These are phyloP conservation scores for Oceanodroma leucorhoa DNA, from an alignment of 2,797 vertebrate species.

Conservation along the genomic window DNA sequence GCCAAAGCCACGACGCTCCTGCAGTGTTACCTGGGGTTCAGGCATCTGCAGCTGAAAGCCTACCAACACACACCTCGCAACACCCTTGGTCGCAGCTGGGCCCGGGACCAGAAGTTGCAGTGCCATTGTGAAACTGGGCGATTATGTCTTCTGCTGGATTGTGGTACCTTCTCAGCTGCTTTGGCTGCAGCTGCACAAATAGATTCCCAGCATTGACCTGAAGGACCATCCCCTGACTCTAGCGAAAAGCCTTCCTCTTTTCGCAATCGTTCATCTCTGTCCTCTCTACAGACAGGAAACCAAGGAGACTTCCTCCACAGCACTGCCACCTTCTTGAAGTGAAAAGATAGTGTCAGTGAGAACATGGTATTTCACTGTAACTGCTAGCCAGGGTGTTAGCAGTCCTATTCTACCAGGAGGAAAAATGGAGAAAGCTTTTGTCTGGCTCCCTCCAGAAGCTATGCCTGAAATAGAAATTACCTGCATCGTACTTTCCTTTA, in stretches of 20 bases:
- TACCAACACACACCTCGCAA: not conserved
- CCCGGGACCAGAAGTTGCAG: not conserved
- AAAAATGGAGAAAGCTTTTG: not conserved
- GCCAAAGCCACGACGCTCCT: not conserved
- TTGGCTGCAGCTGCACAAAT: not conserved
- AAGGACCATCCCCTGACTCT: not conserved
- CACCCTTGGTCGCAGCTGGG: not conserved
- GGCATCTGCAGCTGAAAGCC: not conserved
- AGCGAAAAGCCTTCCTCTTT: not conserved
- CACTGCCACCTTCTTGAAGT: not conserved
- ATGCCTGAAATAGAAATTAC: not conserved
- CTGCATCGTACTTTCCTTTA: not conserved
- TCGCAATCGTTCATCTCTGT: not conserved
- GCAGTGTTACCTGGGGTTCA: not conserved
- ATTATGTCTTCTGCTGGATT: not conserved
- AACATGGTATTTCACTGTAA: not conserved
- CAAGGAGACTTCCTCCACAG: not conserved
- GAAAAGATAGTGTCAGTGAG: not conserved
- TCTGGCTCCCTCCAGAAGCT: not conserved
- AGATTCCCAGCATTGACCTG: not conserved
- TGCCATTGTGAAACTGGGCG: not conserved
- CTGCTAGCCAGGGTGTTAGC: not conserved
- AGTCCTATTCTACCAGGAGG: not conserved
- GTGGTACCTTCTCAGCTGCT: not conserved
- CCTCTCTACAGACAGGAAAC: not conserved